Evolutionary conservation across 2,113 vertebrate species (phyloP).

Genomic region (Gracilinanus agilis): DNA sequence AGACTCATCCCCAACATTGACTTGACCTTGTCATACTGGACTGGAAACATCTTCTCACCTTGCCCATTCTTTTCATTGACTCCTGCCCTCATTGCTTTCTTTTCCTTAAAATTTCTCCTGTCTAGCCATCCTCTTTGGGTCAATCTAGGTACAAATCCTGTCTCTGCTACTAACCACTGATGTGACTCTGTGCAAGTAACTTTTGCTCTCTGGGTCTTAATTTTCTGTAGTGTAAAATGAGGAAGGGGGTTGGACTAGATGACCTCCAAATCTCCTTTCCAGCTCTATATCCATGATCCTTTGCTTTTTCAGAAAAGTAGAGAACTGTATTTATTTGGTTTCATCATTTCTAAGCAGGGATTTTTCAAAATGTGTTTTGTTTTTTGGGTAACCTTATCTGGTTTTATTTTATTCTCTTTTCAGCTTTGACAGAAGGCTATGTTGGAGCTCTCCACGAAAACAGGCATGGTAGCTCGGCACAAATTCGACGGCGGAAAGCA

Average conservation of each 20-base stretch:
- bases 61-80: neutral
- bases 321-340: too few relatives aligned
- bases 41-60: neutral
- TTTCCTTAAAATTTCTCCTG: neutral
- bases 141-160: neutral
- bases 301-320: neutral
- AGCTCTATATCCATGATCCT: neutral
- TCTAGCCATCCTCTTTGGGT: neutral
- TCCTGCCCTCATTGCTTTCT: neutral
- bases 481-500: slow-evolving; percentile 89
- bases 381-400: neutral
- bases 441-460: slow-evolving; percentile 85
- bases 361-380: neutral
- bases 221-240: neutral
- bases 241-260: neutral
- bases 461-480: slow-evolving; percentile 86
- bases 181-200: neutral
- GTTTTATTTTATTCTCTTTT: slow-evolving; percentile 60
- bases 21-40: neutral
- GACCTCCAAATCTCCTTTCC: neutral
- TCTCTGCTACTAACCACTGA: neutral
- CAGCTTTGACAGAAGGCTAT: slow-evolving; percentile 92
- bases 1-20: neutral
- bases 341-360: neutral
- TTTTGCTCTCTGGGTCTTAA: neutral